Conservation (phyloP, 2,888 invertebrate species). For the Pinctada fucata region DNA sequence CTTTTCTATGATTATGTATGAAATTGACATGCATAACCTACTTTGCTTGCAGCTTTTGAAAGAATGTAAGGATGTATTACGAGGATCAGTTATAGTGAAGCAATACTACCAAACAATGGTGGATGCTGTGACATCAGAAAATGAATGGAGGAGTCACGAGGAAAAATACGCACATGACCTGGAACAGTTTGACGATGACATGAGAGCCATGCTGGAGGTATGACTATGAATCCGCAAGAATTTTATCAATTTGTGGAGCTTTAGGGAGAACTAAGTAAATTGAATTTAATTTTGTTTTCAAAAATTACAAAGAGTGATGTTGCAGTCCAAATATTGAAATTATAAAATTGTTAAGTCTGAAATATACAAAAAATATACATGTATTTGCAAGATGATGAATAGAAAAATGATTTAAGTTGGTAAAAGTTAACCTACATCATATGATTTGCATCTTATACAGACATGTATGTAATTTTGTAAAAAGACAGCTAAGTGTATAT, state of each 20-base stretch:
- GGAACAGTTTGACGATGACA: conserved; percentile 86
- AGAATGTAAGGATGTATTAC: conserved; percentile 92
- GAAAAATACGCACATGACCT: conserved; percentile 69
- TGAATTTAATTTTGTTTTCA: neutral
- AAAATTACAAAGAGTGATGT: neutral
- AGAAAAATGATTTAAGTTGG: too few relatives aligned
- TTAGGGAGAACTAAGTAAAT: neutral
- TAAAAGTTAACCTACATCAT: too few relatives aligned
- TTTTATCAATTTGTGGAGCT: neutral
- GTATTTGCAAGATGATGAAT: too few relatives aligned
- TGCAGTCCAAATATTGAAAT: too few relatives aligned
- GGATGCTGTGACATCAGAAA: conserved; percentile 70
- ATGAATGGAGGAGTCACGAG: conserved; percentile 61
- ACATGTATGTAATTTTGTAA: too few relatives aligned
- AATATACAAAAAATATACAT: too few relatives aligned
- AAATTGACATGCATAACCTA: too few relatives aligned
- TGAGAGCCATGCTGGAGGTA: conserved; percentile 86
- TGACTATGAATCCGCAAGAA: neutral
- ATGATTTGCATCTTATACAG: too few relatives aligned
- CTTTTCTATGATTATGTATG: too few relatives aligned
- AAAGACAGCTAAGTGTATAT: too few relatives aligned
- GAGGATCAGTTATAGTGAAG: conserved; percentile 89
- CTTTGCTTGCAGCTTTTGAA: conserved; percentile 83
- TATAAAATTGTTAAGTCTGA: too few relatives aligned
- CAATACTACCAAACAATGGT: conserved; percentile 81